A percentile compares a stretch with the other conserved stretches of the same genome.
phyloP scores from a whole-genome alignment of 1,140 invertebrate species.

The Drosophila prosaltans region DNA sequence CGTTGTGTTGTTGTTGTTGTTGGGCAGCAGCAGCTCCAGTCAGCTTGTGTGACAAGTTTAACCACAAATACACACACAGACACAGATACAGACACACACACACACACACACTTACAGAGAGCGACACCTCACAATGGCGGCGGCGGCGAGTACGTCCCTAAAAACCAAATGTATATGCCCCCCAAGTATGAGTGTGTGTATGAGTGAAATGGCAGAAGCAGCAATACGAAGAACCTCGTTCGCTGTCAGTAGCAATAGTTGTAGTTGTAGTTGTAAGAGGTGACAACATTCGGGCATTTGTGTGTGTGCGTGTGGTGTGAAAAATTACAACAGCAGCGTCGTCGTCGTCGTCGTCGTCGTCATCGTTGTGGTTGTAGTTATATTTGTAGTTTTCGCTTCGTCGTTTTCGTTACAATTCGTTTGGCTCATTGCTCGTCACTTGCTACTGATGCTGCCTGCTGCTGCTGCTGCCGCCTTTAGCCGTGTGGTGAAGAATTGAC shows the following conservation, averaged over 20 bases:
- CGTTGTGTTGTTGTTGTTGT: slow-evolving; percentile 41
- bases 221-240: neutral
- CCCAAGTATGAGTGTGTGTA: slow-evolving; percentile 31
- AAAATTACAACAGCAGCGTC: slow-evolving; percentile 77
- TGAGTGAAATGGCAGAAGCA: slow-evolving; percentile 46
- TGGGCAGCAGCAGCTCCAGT: slow-evolving; percentile 44
- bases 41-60: slow-evolving; percentile 82
- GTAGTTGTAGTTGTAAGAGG: slow-evolving; percentile 56
- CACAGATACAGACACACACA: slow-evolving; percentile 15
- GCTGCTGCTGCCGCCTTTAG: neutral
- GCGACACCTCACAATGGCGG: slow-evolving; percentile 75
- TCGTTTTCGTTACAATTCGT: slow-evolving; percentile 24
- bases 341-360: slow-evolving; percentile 17
- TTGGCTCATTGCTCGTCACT: slow-evolving; percentile 18
- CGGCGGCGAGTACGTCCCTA: slow-evolving; percentile 43
- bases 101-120: slow-evolving; percentile 40
- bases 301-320: slow-evolving; percentile 56
- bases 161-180: slow-evolving; percentile 7
- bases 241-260: neutral
- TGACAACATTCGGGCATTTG: slow-evolving; percentile 62
- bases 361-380: neutral
- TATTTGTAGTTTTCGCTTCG: slow-evolving; percentile 3
- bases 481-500: slow-evolving; percentile 56
- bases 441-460: neutral
- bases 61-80: slow-evolving; percentile 72